phyloP scores from a whole-genome alignment of 2,113 vertebrate genomes.

The Lepisosteus osseus region DNA sequence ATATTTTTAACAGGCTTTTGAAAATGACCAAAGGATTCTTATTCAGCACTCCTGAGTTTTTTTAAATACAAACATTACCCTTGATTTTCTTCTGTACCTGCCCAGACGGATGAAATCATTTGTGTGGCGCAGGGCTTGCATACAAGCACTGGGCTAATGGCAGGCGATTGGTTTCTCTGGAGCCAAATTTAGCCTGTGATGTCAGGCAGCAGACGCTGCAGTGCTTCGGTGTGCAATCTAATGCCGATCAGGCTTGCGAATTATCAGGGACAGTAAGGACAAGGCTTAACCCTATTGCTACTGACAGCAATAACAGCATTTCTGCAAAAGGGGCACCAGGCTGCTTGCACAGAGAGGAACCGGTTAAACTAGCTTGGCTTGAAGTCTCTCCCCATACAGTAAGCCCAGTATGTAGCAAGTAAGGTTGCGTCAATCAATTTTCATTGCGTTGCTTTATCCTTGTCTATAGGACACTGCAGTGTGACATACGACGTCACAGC shows the following conservation, averaged over 20 bases:
- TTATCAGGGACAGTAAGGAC: slow-evolving; percentile 61
- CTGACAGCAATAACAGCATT: slow-evolving; percentile 1
- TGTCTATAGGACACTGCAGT: not conserved
- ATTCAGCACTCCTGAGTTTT: no score
- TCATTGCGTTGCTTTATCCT: slow-evolving; percentile 8
- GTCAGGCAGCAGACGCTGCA: slow-evolving; percentile 60
- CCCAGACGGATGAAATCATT: slow-evolving; percentile 30
- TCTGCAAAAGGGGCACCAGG: not conserved
- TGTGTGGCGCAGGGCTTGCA: slow-evolving; percentile 32
- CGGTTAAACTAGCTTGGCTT: slow-evolving; percentile 11
- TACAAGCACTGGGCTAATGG: slow-evolving; percentile 37
- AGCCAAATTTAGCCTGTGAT: slow-evolving; percentile 68
- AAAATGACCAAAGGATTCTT: no score
- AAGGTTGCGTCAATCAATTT: slow-evolving; percentile 7
- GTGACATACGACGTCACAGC: not conserved
- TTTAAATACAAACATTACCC: not conserved
- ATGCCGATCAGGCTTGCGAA: slow-evolving; percentile 56
- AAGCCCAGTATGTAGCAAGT: not conserved
- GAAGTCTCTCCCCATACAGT: not conserved
- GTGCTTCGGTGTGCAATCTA: slow-evolving; percentile 62
- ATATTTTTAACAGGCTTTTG: not conserved
- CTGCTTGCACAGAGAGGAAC: not conserved
- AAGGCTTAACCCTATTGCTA: slow-evolving; percentile 39
- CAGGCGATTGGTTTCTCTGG: slow-evolving; percentile 54
- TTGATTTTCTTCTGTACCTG: not conserved